A percentile compares a stretch with the other conserved stretches of the same genome.
Conservation (phyloP, 2,113 vertebrate genomes). For the Edolisoma coerulescens region DNA sequence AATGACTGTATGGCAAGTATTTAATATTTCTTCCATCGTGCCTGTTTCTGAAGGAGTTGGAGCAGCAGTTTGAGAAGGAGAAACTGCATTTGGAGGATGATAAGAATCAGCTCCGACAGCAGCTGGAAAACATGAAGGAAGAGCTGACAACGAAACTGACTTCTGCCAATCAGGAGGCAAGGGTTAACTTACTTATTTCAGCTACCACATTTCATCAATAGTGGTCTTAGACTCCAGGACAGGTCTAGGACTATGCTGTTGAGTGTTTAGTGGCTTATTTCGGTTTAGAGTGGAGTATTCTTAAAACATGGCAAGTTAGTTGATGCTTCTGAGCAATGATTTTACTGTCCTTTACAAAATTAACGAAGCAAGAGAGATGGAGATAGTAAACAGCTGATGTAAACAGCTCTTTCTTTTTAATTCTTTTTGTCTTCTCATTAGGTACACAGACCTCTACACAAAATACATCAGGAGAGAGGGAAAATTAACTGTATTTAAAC, state of each 20-base stretch:
- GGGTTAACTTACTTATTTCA: neutral
- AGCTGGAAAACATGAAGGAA: conserved; percentile 86
- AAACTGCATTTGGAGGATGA: conserved; percentile 87
- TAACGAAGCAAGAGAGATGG: neutral
- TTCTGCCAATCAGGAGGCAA: conserved; percentile 87
- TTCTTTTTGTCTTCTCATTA: neutral
- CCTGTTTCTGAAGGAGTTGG: conserved; percentile 83
- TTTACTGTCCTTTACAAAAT: neutral
- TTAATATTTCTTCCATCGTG: neutral
- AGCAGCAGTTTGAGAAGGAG: conserved; percentile 91
- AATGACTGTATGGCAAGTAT: neutral
- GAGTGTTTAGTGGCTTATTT: neutral
- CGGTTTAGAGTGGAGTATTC: neutral
- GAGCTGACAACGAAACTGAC: conserved; percentile 84
- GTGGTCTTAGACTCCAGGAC: neutral
- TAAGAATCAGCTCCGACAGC: conserved; percentile 83
- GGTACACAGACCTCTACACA: neutral
- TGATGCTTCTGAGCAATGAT: neutral
- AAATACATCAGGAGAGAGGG: neutral
- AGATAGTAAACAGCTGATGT: neutral
- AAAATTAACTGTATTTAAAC: neutral
- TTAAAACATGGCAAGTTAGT: neutral
- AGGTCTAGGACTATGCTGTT: neutral
- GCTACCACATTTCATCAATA: neutral
- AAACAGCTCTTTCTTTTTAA: neutral